phyloP scores from a whole-genome alignment of 2,113 vertebrate species.

The Elgaria multicarinata region DNA sequence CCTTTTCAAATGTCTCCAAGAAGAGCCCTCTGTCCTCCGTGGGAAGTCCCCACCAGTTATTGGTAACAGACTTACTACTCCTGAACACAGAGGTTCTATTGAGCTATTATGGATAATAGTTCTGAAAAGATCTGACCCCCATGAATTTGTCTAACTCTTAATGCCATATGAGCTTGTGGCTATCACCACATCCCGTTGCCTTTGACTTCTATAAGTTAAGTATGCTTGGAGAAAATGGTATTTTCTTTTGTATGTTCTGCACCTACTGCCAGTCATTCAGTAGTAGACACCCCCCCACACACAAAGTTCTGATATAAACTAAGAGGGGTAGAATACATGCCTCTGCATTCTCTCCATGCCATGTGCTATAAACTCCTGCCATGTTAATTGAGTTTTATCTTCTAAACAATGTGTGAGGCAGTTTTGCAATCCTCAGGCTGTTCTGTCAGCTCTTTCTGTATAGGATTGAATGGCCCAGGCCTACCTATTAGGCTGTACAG shows the following conservation, averaged over 20 bases:
- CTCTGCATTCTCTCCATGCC: not conserved
- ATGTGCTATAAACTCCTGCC: not conserved
- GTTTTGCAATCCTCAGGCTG: not conserved
- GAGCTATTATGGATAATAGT: not conserved
- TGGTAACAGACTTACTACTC: not conserved
- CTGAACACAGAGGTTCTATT: not conserved
- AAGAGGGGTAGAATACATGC: not conserved
- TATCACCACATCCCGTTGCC: not conserved
- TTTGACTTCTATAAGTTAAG: not conserved
- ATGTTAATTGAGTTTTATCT: not conserved
- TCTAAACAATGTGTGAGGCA: not conserved
- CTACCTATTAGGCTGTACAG: not conserved
- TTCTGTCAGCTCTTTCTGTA: not conserved
- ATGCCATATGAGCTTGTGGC: not conserved
- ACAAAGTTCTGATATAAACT: not conserved
- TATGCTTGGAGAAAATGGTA: no score
- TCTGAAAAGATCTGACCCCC: not conserved
- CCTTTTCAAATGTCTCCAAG: not conserved
- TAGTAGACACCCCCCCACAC: not conserved
- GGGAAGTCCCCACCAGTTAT: not conserved
- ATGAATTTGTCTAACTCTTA: not conserved
- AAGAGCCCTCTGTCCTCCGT: not conserved
- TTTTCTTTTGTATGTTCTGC: not conserved
- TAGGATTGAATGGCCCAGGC: not conserved
- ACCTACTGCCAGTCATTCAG: not conserved